A percentile compares a stretch with the other conserved stretches of the same genome.
These are phyloP conservation scores for Darevskia nairensis DNA, from an alignment of 2,797 vertebrate genomes.

Conservation along the genomic window DNA sequence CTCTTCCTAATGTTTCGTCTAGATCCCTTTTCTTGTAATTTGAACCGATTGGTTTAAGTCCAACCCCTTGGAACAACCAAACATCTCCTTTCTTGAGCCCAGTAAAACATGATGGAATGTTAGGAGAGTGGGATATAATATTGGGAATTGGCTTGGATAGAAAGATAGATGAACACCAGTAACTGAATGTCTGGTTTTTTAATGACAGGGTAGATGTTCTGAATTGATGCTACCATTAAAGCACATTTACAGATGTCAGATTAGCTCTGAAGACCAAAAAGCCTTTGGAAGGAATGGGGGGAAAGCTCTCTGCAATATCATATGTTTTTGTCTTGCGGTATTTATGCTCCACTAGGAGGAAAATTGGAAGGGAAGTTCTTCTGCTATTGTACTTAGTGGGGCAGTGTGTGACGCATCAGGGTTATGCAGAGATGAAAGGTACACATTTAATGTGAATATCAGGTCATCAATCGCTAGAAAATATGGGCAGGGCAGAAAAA, in stretches of 20 bases:
- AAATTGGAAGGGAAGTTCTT: neutral
- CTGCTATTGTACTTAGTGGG: neutral
- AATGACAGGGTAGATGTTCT: slow-evolving; percentile 38
- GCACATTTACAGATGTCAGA: slow-evolving; percentile 57
- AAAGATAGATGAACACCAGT: neutral
- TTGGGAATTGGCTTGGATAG: neutral
- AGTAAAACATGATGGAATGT: neutral
- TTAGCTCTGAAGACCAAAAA: slow-evolving; percentile 64
- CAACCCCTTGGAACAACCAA: neutral
- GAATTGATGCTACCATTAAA: slow-evolving; percentile 64
- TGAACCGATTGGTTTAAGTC: neutral
- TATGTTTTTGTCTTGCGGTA: neutral
- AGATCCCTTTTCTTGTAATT: neutral
- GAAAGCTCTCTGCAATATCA: slow-evolving; percentile 48
- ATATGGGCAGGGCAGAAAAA: too few species aligned
- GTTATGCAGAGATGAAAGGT: neutral
- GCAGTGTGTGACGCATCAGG: neutral
- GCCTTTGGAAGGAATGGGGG: slow-evolving; percentile 52
- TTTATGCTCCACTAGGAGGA: neutral
- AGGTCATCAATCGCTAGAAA: neutral
- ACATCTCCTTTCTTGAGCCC: neutral
- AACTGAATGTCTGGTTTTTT: neutral
- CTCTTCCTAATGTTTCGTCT: neutral
- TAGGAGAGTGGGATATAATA: neutral
- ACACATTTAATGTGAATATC: neutral